These are phyloP conservation scores for Gerosis bhagava DNA, from an alignment of 2,888 invertebrate genomes.

Conservation along the genomic window DNA sequence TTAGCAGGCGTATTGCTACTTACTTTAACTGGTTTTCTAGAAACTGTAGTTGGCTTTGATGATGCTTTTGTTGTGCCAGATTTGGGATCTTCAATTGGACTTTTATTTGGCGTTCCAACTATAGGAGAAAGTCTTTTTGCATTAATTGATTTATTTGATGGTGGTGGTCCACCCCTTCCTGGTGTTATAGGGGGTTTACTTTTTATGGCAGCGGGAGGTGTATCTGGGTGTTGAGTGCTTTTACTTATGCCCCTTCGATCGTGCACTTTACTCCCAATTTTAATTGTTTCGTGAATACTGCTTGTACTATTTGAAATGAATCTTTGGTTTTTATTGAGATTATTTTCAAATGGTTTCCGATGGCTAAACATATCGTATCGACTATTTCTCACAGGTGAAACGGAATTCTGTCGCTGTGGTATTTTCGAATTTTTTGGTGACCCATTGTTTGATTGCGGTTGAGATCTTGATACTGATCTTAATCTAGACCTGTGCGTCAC, in stretches of 20 bases:
- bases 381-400: conserved; percentile 60
- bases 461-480: conserved; percentile 63
- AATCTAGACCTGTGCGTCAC: conserved; percentile 62
- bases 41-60: conserved; percentile 51
- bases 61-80: conserved; percentile 56
- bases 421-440: conserved; percentile 77
- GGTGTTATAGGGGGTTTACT: conserved; percentile 77
- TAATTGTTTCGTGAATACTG: conserved; percentile 72
- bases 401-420: conserved; percentile 71
- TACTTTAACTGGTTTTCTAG: conserved; percentile 58
- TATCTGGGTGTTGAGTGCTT: conserved; percentile 65
- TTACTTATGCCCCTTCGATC: conserved; percentile 66
- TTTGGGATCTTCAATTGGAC: conserved; percentile 65
- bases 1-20: conserved; percentile 63
- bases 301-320: conserved; percentile 76
- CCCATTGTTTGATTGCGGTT: conserved; percentile 72
- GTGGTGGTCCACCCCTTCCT: conserved; percentile 71
- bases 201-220: conserved; percentile 63
- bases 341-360: conserved; percentile 50
- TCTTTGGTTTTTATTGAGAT: conserved; percentile 57
- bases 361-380: conserved; percentile 41
- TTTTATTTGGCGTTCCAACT: conserved; percentile 76
- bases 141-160: conserved; percentile 68
- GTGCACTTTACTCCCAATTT: conserved; percentile 63
- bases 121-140: conserved; percentile 75